Evolutionary conservation across 2,888 invertebrate species (phyloP).

Genomic region (Hyalella azteca): DNA sequence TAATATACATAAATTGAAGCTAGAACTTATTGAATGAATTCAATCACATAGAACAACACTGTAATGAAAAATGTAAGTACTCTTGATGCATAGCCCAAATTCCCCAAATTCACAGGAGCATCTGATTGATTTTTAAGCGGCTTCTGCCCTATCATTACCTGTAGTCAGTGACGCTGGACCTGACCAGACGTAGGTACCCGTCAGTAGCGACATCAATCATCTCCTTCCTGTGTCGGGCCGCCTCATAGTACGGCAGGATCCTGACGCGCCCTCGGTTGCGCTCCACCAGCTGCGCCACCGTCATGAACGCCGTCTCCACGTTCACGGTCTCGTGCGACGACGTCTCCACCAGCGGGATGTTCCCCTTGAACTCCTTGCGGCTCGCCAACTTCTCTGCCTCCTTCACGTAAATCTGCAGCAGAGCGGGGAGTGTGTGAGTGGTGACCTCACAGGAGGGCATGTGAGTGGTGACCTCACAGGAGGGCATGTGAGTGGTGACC

Average conservation of each 20-base stretch:
- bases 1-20: too few species aligned
- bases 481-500: too few species aligned
- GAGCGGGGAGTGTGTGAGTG: too few species aligned
- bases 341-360: constrained; percentile 88
- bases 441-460: too few species aligned
- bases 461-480: too few species aligned
- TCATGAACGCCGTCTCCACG: constrained; percentile 87
- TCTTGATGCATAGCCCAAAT: too few species aligned
- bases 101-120: too few species aligned
- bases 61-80: too few species aligned
- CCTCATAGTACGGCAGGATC: constrained; percentile 77
- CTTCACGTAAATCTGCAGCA: constrained; percentile 75
- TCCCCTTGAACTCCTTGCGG: constrained; percentile 75
- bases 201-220: constrained; percentile 84
- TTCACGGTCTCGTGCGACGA: constrained; percentile 96
- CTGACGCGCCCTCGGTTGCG: constrained; percentile 81
- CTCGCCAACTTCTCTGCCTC: constrained; percentile 88
- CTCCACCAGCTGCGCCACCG: constrained; percentile 90
- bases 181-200: constrained; percentile 73
- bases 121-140: too few species aligned
- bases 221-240: constrained; percentile 82
- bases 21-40: too few species aligned
- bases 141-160: too few species aligned
- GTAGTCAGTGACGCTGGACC: constrained; percentile 64
- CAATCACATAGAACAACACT: too few species aligned